These are phyloP conservation scores for Brachyptera putata DNA, from an alignment of 2,888 invertebrate genomes.

Conservation along the genomic window DNA sequence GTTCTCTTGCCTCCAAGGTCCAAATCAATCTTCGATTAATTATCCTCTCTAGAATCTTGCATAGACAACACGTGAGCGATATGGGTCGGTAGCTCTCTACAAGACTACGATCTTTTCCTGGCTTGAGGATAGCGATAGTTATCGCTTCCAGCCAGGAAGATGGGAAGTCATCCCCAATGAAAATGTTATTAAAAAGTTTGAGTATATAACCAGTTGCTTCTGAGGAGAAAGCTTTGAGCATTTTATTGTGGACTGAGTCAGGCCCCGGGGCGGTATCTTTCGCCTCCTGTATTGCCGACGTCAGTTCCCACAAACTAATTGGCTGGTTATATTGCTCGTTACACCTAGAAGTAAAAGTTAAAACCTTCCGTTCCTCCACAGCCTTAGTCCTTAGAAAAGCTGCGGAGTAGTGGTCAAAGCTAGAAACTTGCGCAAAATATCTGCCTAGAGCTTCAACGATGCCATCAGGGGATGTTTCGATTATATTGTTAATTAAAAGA, in stretches of 20 bases:
- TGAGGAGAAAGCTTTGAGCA: constrained; percentile 1
- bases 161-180: constrained; percentile 6
- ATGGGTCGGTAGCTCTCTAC: constrained; percentile 34
- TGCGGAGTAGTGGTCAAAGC: neutral
- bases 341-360: neutral
- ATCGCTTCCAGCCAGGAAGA: constrained; percentile 5
- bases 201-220: neutral
- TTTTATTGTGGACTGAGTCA: constrained; percentile 8
- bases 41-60: constrained; percentile 36
- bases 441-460: neutral
- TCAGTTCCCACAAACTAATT: neutral
- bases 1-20: constrained; percentile 31
- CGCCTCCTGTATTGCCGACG: constrained; percentile 1
- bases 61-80: constrained; percentile 36
- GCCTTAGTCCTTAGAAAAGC: neutral
- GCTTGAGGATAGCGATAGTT: constrained; percentile 10
- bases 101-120: neutral
- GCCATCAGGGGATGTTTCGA: neutral
- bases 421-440: constrained; percentile 10
- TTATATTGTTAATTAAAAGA: neutral
- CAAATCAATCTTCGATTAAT: constrained; percentile 34
- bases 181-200: constrained; percentile 8
- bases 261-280: constrained; percentile 2
- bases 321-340: neutral
- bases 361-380: neutral